Conservation (phyloP, 1,140 invertebrate species). For the Parasteatoda tepidariorum region DNA sequence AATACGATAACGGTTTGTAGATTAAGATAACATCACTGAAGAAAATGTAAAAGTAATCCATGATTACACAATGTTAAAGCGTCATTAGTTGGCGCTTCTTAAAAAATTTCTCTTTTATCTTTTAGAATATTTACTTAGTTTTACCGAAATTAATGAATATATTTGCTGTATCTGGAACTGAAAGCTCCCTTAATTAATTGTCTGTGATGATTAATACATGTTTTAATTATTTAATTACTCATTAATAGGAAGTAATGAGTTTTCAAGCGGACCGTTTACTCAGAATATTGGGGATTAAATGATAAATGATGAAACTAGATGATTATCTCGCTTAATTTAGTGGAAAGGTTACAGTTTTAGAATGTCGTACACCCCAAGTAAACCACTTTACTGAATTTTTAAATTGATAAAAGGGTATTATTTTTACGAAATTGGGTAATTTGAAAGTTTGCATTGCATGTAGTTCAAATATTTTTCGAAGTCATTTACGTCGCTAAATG, state of each 20-base stretch:
- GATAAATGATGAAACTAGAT: neutral
- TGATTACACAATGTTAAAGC: no score
- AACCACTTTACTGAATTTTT: no score
- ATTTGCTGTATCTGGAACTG: neutral
- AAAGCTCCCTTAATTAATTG: constrained; percentile 27
- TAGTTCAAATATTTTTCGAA: no score
- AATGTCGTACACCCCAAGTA: no score
- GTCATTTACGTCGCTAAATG: no score
- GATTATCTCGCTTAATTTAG: constrained; percentile 10
- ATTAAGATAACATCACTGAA: no score
- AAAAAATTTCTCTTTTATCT: neutral
- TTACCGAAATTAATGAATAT: neutral
- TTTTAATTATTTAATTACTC: constrained; percentile 36
- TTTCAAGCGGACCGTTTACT: constrained; percentile 21
- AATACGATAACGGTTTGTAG: no score
- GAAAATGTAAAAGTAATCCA: no score
- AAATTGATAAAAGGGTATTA: no score
- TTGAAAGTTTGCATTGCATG: no score
- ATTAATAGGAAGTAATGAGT: constrained; percentile 29
- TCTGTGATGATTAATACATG: constrained; percentile 9
- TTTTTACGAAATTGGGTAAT: no score
- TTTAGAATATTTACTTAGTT: neutral
- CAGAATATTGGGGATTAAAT: constrained; percentile 1
- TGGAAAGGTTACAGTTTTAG: neutral
- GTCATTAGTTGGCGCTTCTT: neutral